Conservation (phyloP, 2,113 vertebrate species). For the Cynoglossus semilaevis region DNA sequence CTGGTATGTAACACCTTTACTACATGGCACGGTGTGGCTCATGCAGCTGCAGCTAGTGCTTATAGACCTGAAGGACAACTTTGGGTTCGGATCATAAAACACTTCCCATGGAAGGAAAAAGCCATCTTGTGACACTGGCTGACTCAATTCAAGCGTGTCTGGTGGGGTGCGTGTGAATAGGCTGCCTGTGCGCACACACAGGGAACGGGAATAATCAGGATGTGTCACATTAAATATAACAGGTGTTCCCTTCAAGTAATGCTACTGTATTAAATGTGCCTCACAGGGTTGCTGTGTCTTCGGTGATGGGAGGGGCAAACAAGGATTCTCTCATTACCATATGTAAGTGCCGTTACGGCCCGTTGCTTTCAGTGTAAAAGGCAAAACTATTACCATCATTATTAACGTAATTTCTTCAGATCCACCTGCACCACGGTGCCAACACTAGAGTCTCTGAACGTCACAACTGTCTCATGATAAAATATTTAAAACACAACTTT, state of each 20-base stretch:
- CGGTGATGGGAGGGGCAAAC: not conserved
- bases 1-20: slow-evolving; percentile 41
- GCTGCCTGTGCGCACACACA: not conserved
- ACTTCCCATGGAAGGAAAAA: slow-evolving; percentile 1
- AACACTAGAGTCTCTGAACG: not conserved
- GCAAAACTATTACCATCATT: slow-evolving; percentile 12
- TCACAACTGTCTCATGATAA: not conserved
- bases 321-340: too few relatives aligned
- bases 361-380: slow-evolving; percentile 4
- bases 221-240: too few relatives aligned
- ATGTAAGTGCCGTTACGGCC: too few relatives aligned
- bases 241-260: too few relatives aligned
- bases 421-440: not conserved
- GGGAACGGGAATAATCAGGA: too few relatives aligned
- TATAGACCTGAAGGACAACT: slow-evolving; percentile 40
- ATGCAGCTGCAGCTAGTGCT: slow-evolving; percentile 47
- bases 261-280: too few relatives aligned
- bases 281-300: too few relatives aligned
- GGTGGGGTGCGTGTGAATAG: not conserved
- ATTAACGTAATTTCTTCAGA: not conserved
- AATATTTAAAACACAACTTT: not conserved
- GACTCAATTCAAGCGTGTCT: not conserved
- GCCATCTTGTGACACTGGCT: slow-evolving; percentile 5
- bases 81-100: slow-evolving; percentile 24
- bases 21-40: slow-evolving; percentile 56